These are phyloP conservation scores for Malurus elegans DNA, from an alignment of 2,113 vertebrate genomes.

Conservation along the genomic window DNA sequence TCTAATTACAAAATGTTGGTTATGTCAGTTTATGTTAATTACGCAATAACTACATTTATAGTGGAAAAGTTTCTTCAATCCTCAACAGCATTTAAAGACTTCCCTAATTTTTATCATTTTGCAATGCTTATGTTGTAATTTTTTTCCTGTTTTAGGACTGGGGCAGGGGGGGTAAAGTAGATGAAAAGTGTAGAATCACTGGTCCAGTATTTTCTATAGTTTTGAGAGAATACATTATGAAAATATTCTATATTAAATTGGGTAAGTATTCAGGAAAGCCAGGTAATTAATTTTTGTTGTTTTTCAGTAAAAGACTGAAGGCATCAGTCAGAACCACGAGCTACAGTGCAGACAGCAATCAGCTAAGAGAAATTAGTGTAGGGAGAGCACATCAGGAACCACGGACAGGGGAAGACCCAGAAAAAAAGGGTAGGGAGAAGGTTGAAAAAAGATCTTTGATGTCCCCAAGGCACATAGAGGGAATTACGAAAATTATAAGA, in stretches of 20 bases:
- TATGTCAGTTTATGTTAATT: slow-evolving; percentile 50
- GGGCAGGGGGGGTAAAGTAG: accelerated
- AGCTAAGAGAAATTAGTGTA: not conserved
- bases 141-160: not conserved
- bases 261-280: not conserved
- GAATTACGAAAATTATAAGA: not conserved
- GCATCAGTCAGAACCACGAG: not conserved
- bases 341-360: not conserved
- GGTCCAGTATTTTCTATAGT: not conserved
- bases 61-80: not conserved
- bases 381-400: not conserved
- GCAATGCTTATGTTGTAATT: accelerated
- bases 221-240: not conserved
- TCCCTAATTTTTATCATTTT: not conserved
- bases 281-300: not conserved
- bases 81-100: not conserved
- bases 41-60: slow-evolving; percentile 1
- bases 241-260: not conserved
- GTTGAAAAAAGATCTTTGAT: not conserved
- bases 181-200: not conserved
- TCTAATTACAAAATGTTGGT: slow-evolving; percentile 63
- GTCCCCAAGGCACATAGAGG: not conserved
- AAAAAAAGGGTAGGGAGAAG: not conserved
- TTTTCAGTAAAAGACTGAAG: not conserved
- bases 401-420: not conserved